Conservation (phyloP, 92 coral and sea anemone genomes). For the Parazoanthus swiftii region DNA sequence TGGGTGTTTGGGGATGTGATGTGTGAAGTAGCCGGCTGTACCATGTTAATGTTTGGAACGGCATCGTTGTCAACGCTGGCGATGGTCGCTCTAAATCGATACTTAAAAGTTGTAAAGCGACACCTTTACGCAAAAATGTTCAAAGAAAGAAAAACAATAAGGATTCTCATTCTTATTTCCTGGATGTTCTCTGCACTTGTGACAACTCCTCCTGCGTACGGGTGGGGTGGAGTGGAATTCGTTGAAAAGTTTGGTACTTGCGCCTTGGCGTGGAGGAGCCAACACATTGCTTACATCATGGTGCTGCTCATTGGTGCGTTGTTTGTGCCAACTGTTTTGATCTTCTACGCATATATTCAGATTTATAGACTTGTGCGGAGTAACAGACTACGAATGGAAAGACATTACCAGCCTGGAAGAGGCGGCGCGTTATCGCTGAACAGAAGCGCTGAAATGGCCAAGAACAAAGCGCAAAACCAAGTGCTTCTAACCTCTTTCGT, state of each 20-base stretch:
- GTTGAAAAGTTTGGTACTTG: slow-evolving; percentile 60
- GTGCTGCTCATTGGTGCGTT: slow-evolving; percentile 51
- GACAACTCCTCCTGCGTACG: slow-evolving; percentile 71
- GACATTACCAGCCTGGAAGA: slow-evolving; percentile 23
- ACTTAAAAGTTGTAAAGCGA: slow-evolving; percentile 62
- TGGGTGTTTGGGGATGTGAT: slow-evolving; percentile 64
- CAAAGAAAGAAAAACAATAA: slow-evolving; percentile 47
- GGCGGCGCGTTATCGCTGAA: neutral
- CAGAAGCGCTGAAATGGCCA: slow-evolving; percentile 51
- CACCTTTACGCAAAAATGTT: slow-evolving; percentile 52
- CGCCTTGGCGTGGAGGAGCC: slow-evolving; percentile 58
- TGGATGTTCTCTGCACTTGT: slow-evolving; percentile 65
- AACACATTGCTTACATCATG: slow-evolving; percentile 53
- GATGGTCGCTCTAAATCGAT: slow-evolving; percentile 66
- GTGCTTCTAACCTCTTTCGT: slow-evolving; percentile 68
- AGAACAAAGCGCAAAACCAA: slow-evolving; percentile 36
- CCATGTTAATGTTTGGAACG: slow-evolving; percentile 66
- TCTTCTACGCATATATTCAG: slow-evolving; percentile 69
- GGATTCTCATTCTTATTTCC: slow-evolving; percentile 33
- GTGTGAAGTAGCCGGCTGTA: slow-evolving; percentile 55
- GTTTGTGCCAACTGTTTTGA: slow-evolving; percentile 54
- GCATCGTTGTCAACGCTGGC: slow-evolving; percentile 76
- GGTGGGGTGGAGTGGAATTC: slow-evolving; percentile 71
- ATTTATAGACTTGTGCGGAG: slow-evolving; percentile 73
- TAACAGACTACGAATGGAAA: slow-evolving; percentile 31